phyloP scores from a whole-genome alignment of 2,797 vertebrate genomes.

The Acrossocheilus fasciatus region DNA sequence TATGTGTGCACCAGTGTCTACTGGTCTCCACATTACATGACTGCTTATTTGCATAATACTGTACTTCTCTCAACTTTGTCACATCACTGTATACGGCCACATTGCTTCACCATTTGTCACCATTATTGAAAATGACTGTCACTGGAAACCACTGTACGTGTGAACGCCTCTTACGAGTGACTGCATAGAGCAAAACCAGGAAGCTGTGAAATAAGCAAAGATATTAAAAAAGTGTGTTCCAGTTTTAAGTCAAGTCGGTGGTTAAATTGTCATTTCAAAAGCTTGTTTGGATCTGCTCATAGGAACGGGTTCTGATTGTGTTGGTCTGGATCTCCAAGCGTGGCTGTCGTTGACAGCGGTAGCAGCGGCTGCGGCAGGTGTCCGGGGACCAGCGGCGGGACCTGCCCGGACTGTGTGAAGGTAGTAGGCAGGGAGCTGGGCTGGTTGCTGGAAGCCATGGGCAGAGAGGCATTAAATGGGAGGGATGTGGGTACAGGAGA shows the following conservation, averaged over 20 bases:
- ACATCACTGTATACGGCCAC: neutral
- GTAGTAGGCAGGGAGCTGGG: slow-evolving; percentile 84
- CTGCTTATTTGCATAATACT: neutral
- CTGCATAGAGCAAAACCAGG: slow-evolving; percentile 48
- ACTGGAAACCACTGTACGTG: slow-evolving; percentile 15
- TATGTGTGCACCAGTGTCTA: neutral
- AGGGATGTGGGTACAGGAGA: slow-evolving; percentile 72
- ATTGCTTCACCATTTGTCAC: neutral
- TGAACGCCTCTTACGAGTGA: slow-evolving; percentile 38
- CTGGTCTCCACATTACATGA: neutral
- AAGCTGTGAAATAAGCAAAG: slow-evolving; percentile 60
- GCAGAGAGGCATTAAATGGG: slow-evolving; percentile 82
- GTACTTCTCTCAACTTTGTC: neutral
- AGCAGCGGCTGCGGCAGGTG: slow-evolving; percentile 86
- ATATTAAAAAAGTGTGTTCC: slow-evolving; percentile 66
- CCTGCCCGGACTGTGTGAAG: slow-evolving; percentile 77
- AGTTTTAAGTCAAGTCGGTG: slow-evolving; percentile 63
- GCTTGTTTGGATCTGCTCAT: slow-evolving; percentile 61
- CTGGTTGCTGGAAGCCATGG: slow-evolving; percentile 84
- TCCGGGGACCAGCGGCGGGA: slow-evolving; percentile 74
- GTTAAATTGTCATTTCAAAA: slow-evolving; percentile 60
- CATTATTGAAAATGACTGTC: neutral
- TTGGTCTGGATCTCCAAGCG: slow-evolving; percentile 68
- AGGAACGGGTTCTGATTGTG: slow-evolving; percentile 82
- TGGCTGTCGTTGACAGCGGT: slow-evolving; percentile 74